phyloP scores from a whole-genome alignment of 92 coral and sea anemone species.

The Zoanthus solanderi region DNA sequence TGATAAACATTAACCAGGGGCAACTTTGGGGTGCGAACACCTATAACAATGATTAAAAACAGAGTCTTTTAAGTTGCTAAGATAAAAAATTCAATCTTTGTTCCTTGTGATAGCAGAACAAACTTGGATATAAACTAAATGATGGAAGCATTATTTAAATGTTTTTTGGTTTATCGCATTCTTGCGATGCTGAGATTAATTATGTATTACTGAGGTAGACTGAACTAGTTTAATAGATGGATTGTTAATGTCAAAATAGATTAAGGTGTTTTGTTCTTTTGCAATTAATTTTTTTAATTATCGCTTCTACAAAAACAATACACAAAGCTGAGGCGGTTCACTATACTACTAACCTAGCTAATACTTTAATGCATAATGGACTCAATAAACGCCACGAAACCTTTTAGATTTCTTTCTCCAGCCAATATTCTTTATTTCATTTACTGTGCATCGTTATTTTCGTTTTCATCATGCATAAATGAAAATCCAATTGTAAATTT shows the following conservation, averaged over 20 bases:
- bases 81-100: not conserved
- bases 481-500: no score
- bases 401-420: no score
- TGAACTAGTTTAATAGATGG: constrained; percentile 8
- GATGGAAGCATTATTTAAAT: not conserved
- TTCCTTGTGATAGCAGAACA: not conserved
- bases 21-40: not conserved
- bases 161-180: not conserved
- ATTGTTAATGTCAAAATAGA: constrained; percentile 28
- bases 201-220: constrained; percentile 34
- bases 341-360: no score
- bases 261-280: constrained; percentile 24
- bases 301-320: not conserved
- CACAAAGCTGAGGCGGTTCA: no score
- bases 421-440: no score
- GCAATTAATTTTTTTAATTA: constrained; percentile 20
- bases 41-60: not conserved
- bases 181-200: constrained; percentile 26
- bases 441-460: no score
- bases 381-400: no score
- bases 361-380: no score
- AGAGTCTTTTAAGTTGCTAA: not conserved
- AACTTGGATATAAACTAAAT: not conserved
- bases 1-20: constrained; percentile 11
- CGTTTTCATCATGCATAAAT: no score